Evolutionary conservation across 2,113 vertebrate species (phyloP).

Genomic region (Cyprinus carpio): DNA sequence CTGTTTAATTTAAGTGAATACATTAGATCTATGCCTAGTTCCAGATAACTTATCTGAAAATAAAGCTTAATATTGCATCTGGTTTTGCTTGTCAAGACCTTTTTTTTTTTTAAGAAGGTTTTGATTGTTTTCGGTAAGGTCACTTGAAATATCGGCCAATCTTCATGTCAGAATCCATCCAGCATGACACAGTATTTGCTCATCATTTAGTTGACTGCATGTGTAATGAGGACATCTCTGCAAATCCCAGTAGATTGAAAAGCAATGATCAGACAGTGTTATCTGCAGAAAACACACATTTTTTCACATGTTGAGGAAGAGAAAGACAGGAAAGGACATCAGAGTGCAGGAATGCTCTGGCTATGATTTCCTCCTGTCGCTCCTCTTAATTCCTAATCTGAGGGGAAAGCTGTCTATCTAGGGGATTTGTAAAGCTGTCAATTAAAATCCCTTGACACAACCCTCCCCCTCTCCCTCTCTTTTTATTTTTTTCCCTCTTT

Average conservation of each 20-base stretch:
- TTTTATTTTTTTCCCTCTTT: background rate
- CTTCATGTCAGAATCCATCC: background rate
- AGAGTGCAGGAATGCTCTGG: constrained; percentile 58
- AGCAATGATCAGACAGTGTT: constrained; percentile 25
- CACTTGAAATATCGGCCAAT: background rate
- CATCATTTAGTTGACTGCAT: background rate
- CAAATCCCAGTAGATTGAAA: constrained; percentile 46
- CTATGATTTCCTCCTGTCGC: constrained; percentile 57
- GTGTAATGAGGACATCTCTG: constrained; percentile 35
- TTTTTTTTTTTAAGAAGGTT: background rate
- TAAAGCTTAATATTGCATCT: background rate
- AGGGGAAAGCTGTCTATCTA: constrained; percentile 58
- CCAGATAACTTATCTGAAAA: background rate
- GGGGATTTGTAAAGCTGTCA: constrained; percentile 73
- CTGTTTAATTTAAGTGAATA: background rate
- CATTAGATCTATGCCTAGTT: background rate
- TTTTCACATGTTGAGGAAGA: constrained; percentile 13
- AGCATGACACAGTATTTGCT: background rate
- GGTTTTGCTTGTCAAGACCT: background rate
- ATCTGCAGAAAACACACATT: constrained; percentile 51
- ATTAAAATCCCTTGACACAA: constrained; percentile 72
- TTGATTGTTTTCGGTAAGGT: background rate
- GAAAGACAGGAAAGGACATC: constrained; percentile 21
- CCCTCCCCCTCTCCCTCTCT: constrained; percentile 36
- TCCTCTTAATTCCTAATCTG: constrained; percentile 68